A percentile compares a stretch with the other conserved stretches of the same genome.
These are phyloP conservation scores for Gymnodraco acuticeps DNA, from an alignment of 2,797 vertebrate genomes.

Conservation along the genomic window DNA sequence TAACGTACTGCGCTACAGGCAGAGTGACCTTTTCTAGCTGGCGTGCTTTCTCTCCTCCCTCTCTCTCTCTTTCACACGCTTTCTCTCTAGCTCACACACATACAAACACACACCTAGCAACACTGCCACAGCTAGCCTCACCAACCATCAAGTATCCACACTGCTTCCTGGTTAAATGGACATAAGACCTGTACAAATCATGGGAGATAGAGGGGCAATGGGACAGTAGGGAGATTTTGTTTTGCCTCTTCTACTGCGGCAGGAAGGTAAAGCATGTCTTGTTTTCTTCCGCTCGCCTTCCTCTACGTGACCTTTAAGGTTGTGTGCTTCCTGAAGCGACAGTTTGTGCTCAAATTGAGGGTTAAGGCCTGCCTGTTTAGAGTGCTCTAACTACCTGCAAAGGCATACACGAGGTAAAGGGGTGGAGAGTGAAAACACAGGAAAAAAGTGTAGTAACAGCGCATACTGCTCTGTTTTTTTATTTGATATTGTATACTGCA, in stretches of 20 bases:
- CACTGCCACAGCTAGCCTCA: conserved; percentile 60
- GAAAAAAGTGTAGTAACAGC: neutral
- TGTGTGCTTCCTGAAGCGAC: conserved; percentile 62
- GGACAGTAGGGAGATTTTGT: conserved; percentile 53
- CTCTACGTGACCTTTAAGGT: conserved; percentile 75
- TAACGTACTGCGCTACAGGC: conserved; percentile 79
- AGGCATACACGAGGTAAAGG: conserved; percentile 16
- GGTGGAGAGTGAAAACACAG: neutral
- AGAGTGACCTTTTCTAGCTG: conserved; percentile 80
- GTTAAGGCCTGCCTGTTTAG: conserved; percentile 66
- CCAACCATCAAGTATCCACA: conserved; percentile 70
- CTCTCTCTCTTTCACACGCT: conserved; percentile 54
- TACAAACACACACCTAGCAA: conserved; percentile 47
- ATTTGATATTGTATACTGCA: neutral
- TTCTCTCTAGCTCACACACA: conserved; percentile 42
- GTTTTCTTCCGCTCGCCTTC: conserved; percentile 53
- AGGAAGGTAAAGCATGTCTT: conserved; percentile 65
- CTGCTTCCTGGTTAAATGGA: conserved; percentile 69
- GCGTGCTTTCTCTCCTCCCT: conserved; percentile 53
- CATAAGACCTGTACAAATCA: conserved; percentile 63
- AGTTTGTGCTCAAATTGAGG: conserved; percentile 67
- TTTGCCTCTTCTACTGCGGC: conserved; percentile 45
- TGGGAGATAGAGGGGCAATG: conserved; percentile 39
- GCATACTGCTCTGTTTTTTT: neutral
- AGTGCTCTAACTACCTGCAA: conserved; percentile 55